Evolutionary conservation across 2,113 vertebrate species (phyloP).

Genomic region (Meles meles): DNA sequence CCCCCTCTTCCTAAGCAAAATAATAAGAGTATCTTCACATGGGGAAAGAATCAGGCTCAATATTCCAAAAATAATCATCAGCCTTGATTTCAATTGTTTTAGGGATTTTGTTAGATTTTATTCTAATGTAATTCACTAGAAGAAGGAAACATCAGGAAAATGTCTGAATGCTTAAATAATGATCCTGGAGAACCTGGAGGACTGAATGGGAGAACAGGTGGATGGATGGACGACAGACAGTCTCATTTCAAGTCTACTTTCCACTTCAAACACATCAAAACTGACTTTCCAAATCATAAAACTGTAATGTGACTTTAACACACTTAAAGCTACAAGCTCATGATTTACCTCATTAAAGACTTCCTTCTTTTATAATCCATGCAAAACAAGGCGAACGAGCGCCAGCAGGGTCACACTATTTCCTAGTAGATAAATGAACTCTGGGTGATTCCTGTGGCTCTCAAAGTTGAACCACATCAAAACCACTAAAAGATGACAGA

Average conservation of each 20-base stretch:
- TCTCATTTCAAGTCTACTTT: not conserved
- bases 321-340: not conserved
- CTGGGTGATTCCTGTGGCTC: constrained; percentile 55
- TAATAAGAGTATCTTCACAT: not conserved
- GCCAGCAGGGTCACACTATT: constrained; percentile 10
- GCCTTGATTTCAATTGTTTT: not conserved
- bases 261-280: not conserved
- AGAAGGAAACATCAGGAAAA: not conserved
- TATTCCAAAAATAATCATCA: not conserved
- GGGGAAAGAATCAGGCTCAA: not conserved
- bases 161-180: not conserved
- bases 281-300: not conserved
- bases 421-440: constrained; percentile 20
- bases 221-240: not conserved
- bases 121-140: not conserved
- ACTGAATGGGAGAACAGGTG: not conserved
- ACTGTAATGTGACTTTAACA: not conserved
- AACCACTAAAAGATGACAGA: constrained; percentile 48
- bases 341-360: constrained; percentile 24
- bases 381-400: not conserved
- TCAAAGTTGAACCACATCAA: constrained; percentile 62
- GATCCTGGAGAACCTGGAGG: not conserved
- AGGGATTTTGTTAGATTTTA: not conserved
- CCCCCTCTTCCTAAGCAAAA: not conserved
- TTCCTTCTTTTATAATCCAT: constrained; percentile 6